These are phyloP conservation scores for Gobio occitaniae DNA, from an alignment of 2,797 vertebrate genomes.

Conservation along the genomic window DNA sequence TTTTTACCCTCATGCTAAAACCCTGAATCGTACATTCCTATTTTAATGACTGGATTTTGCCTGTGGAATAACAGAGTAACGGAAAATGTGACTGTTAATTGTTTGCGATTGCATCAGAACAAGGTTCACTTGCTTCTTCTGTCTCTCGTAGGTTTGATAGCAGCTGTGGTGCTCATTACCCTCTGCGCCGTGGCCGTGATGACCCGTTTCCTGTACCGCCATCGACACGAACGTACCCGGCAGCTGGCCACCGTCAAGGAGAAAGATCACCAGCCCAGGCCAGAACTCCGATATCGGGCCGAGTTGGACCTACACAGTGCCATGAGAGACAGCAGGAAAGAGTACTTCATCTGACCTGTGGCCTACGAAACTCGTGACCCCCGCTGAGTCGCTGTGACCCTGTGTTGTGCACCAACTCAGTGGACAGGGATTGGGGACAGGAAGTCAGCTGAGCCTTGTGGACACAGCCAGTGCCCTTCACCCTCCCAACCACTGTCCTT, in stretches of 20 bases:
- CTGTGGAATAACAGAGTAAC: not conserved
- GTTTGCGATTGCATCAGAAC: not conserved
- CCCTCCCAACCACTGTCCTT: constrained; percentile 30
- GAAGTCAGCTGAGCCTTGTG: constrained; percentile 32
- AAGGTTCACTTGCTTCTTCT: not conserved
- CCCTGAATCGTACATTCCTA: not conserved
- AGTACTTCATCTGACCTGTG: constrained; percentile 88
- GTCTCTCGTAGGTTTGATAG: constrained; percentile 80
- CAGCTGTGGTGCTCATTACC: constrained; percentile 83
- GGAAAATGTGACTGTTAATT: not conserved
- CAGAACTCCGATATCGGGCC: constrained; percentile 64
- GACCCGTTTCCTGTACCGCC: constrained; percentile 83
- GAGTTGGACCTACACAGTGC: constrained; percentile 84
- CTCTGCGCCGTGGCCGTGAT: constrained; percentile 82
- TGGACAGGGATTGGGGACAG: constrained; percentile 28
- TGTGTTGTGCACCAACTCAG: constrained; percentile 17
- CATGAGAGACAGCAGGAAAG: constrained; percentile 84
- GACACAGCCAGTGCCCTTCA: constrained; percentile 48
- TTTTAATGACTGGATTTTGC: not conserved
- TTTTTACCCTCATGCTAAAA: not conserved
- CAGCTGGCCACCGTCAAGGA: constrained; percentile 75
- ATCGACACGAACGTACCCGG: constrained; percentile 75
- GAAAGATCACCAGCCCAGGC: constrained; percentile 73
- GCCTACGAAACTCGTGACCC: constrained; percentile 44
- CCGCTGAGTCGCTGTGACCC: constrained; percentile 28